phyloP scores from a whole-genome alignment of 2,797 vertebrate species.

The Poecile montanus region DNA sequence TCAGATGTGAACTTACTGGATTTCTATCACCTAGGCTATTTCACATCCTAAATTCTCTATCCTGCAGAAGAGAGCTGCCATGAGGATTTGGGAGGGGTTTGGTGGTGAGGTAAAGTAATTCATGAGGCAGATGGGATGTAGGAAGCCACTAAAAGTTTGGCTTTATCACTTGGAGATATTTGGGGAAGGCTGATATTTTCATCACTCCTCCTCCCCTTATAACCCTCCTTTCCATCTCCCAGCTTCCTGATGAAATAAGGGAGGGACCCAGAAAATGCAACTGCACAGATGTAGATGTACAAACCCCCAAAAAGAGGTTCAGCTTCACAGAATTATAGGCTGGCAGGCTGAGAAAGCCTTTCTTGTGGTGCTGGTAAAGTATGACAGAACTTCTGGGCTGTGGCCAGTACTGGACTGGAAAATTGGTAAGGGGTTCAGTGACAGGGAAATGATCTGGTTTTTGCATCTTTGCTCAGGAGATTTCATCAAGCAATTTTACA shows the following conservation, averaged over 20 bases:
- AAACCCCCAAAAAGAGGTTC: not conserved
- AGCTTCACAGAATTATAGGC: not conserved
- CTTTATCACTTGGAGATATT: conserved; percentile 23
- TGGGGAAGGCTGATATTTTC: conserved; percentile 8
- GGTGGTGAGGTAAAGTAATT: not conserved
- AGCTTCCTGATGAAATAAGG: not conserved
- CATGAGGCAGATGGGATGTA: conserved; percentile 23
- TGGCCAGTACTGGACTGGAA: not conserved
- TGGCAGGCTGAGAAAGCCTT: not conserved
- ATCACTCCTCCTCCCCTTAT: not conserved
- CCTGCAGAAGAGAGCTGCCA: not conserved
- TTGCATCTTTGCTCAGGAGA: not conserved
- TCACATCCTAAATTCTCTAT: not conserved
- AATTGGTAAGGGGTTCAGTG: not conserved
- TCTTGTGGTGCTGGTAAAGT: rapidly evolving
- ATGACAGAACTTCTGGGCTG: not conserved
- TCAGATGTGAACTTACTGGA: not conserved
- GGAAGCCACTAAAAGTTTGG: not conserved
- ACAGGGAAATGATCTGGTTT: not conserved
- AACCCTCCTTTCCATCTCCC: not conserved
- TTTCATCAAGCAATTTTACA: not conserved
- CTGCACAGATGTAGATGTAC: not conserved
- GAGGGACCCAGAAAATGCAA: not conserved
- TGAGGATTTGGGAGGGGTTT: not conserved
- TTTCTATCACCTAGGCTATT: not conserved